A percentile compares a stretch with the other conserved stretches of the same genome.
Evolutionary conservation across 2,888 invertebrate genomes (phyloP).

Genomic region (Vesta saturnalis): DNA sequence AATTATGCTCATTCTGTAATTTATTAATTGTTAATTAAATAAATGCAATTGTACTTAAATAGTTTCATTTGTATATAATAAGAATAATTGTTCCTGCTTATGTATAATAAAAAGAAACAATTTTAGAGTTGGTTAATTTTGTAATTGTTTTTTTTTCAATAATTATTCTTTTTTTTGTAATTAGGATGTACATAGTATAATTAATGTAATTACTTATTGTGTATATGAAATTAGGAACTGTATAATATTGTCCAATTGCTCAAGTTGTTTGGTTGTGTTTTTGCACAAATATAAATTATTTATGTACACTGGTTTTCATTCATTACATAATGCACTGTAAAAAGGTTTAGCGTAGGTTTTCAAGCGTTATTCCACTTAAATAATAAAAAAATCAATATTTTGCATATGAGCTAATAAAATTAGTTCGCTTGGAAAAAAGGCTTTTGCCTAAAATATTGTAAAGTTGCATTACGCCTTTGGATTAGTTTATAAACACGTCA

Average conservation of each 20-base stretch:
- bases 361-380: no score
- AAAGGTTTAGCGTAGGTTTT: no score
- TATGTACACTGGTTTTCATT: constrained; percentile 16
- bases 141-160: neutral
- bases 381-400: no score
- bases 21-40: neutral
- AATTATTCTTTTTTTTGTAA: neutral
- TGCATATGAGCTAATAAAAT: no score
- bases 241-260: constrained; percentile 28
- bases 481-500: no score
- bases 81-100: neutral
- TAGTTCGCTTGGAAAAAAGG: no score
- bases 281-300: constrained; percentile 35
- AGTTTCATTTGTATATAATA: neutral
- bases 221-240: neutral
- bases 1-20: neutral
- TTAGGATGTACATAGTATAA: neutral
- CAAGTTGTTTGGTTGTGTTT: constrained; percentile 32
- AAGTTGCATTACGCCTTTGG: no score
- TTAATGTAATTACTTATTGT: neutral
- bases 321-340: no score
- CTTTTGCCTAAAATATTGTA: no score
- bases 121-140: neutral
- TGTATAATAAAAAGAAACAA: neutral
- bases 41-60: constrained; percentile 3